Conservation (phyloP, 2,113 vertebrate species). For the Casuarius casuarius region DNA sequence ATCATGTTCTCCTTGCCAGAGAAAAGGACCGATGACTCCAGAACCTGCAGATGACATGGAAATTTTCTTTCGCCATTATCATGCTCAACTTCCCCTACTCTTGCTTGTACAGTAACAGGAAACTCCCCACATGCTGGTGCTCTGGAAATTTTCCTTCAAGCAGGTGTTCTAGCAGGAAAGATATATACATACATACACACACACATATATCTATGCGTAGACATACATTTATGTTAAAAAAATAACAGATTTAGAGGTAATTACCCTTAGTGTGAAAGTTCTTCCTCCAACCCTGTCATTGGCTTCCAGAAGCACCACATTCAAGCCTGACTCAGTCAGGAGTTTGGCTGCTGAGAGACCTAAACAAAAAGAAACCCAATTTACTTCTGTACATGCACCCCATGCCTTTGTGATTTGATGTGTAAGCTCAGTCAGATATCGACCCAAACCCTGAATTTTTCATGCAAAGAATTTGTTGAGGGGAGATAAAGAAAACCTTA, state of each 20-base stretch:
- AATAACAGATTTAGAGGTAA: conserved; percentile 4
- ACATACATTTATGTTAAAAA: neutral
- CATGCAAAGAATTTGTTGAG: neutral
- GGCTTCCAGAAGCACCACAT: conserved; percentile 91
- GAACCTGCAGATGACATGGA: neutral
- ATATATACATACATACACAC: neutral
- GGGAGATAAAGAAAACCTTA: neutral
- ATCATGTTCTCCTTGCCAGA: neutral
- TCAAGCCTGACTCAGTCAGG: conserved; percentile 87
- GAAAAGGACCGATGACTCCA: neutral
- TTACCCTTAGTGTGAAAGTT: conserved; percentile 91
- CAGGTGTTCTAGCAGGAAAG: neutral
- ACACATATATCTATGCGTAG: neutral
- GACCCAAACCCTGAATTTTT: neutral
- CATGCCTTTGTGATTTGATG: neutral
- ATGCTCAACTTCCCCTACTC: neutral
- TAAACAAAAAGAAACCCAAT: conserved; percentile 61
- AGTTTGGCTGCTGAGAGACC: conserved; percentile 94
- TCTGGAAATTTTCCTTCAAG: neutral
- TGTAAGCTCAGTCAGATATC: neutral
- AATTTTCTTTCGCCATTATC: neutral
- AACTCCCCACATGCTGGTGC: neutral
- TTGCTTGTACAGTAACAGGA: neutral
- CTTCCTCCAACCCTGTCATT: conserved; percentile 93
- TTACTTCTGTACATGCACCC: neutral